Evolutionary conservation across 2,113 vertebrate species (phyloP), one percentile per base, ranked within the genome.

Genomic region (Silurus asotus): DNA sequence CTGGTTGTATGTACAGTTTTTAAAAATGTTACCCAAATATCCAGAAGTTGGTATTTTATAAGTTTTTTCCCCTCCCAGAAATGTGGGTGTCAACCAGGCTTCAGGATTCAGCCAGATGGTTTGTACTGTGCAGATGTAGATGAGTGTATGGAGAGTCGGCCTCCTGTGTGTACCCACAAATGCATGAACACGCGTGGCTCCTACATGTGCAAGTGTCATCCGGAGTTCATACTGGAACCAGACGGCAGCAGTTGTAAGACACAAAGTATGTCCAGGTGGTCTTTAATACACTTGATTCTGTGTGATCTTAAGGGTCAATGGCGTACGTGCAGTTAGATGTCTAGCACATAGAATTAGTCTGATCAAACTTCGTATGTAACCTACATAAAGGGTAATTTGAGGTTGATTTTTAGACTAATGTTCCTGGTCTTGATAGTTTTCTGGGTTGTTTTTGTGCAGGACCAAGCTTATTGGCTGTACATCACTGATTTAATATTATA

Each of bases 161-260:
- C 86, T 1, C 51, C 8, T 65, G n/a, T 87, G 23, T 94, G 97
- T 91, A 95, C 95, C 89, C 98, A 99, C 90, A 94, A 49, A 0
- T 98, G 97, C 84, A 56, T 94, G 74, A 98, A 99, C 61, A 91
- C 87, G 0, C 87, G 67, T 0, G 96, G 97, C 1, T 96, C 96
- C 59, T 98, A 96, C 88, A 67, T 49, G 84, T 99, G 97, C 81
- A 77, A 64, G 0, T 99, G 97, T 89, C 92, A 94, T 45, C 91
- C 95, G 4, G 96, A 96, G 2, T 99, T 97, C 90, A 79, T 93
- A 11, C 89, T 98, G 75, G 96, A 97, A 82, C 94, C 95, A 0
- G 95, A 97, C 55, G 90, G 94, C 53, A 95, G n/a, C 0, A 87
- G 90, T 86, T 99, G 97, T 92, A 98, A 97, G 90, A 93, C 96